Base-by-base conservation (phyloP, 2,888 invertebrate genomes). In the Heliconius ethilla region DNA sequence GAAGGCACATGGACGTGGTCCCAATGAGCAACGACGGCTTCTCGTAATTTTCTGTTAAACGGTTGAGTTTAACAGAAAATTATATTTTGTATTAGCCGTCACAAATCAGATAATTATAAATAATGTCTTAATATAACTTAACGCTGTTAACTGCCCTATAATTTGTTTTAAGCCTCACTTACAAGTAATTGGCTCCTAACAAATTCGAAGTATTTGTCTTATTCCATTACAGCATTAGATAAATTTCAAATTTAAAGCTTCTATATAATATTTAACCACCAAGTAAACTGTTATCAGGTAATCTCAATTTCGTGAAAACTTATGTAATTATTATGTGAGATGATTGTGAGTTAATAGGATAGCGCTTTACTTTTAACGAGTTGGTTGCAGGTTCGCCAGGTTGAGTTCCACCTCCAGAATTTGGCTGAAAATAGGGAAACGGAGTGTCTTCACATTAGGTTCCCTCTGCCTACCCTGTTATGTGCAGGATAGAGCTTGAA, bases 191-290 rank as follows among this genome's bases (percentile, higher is more conserved):
- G 75, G 77, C 73, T 80, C 69, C 75, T 78, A 78, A 83, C 80
- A 81, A 81, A 84, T 82, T 82, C 77, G 67, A 82, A 80, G 82
- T 83, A 85, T 85, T 85, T 83, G 82, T 83, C 84, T 83, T 79
- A 81, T 82, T 80, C 76, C 75, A 82, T 83, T 83, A 82, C 78
- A 75, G 73, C 78, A 79, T 76, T 78, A 75, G 78, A 78, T 80
- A 72, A 81, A 78, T 79, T 78, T 79, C 65, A 78, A 75, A 79
- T 79, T 79, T 70, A 74, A 79, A 77, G 62, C 73, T 70, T 65
- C 22, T 76, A 40, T 51, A 59, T 45, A 75, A 75, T 77, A 69
- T 45, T 73, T 74, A 11, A 67, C 73, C 29, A 55, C 70, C 73
- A 65, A 67, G 13, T 66, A 27, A 69, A 77, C 62, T 74, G 9